Evolutionary conservation across 1,140 invertebrate genomes (phyloP).

Genomic region (Pachypeltis micranthus): DNA sequence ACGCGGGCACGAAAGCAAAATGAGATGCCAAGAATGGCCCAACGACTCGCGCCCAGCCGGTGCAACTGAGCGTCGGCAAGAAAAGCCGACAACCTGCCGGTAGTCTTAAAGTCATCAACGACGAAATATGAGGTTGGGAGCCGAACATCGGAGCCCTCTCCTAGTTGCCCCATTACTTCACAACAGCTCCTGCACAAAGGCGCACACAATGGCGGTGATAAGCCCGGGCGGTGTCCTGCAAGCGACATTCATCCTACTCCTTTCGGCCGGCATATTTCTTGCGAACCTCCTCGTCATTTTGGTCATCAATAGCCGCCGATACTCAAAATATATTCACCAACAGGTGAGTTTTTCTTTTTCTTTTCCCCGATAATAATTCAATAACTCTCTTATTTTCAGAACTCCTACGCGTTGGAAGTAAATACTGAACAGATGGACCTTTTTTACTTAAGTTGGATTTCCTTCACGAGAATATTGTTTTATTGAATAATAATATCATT

Average conservation of each 20-base stretch:
- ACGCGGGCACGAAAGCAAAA: too few relatives aligned
- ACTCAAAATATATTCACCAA: conserved; percentile 70
- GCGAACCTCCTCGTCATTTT: conserved; percentile 68
- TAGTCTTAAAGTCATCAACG: too few relatives aligned
- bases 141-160: conserved; percentile 38
- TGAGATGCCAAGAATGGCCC: too few relatives aligned
- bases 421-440: background rate
- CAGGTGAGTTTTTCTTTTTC: conserved; percentile 43
- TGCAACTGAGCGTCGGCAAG: too few relatives aligned
- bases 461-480: background rate
- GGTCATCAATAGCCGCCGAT: conserved; percentile 65
- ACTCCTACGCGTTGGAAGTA: background rate
- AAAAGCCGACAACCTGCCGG: too few relatives aligned
- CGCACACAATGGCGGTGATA: conserved; percentile 47
- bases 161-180: conserved; percentile 60
- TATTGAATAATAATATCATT: too few relatives aligned
- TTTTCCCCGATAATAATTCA: background rate
- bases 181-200: conserved; percentile 66
- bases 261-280: conserved; percentile 61
- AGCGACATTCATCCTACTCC: conserved; percentile 56
- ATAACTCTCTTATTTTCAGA: background rate
- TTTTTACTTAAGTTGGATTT: background rate
- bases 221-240: conserved; percentile 54
- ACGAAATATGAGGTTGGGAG: conserved; percentile 22
- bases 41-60: too few relatives aligned